Base-by-base conservation (phyloP, 2,888 invertebrate species). In the Tineola bisselliella region DNA sequence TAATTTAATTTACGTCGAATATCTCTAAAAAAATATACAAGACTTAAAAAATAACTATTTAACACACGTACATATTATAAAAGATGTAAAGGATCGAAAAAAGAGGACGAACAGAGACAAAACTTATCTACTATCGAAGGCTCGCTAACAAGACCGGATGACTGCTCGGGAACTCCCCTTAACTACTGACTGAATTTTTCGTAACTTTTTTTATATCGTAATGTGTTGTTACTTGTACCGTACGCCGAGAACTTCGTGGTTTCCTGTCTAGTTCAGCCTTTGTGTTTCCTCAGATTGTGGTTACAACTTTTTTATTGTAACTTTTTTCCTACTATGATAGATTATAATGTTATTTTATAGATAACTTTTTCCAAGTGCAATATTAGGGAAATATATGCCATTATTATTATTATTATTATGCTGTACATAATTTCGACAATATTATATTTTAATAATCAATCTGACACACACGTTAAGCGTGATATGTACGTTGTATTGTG, bases 101-200 rank as follows among this genome's bases (percentile, higher is more conserved):
- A 4, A 6, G 2, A 25, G 25, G 4, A 25, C 38, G 38, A 3
- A 38, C 38, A 17, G 15, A n/a, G 15, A 13, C 8, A 5, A 17
- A 48, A 48, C 3, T 13, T 48, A 48, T 48, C 15, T 48, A 38
- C 56, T 56, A 58, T 58, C 33, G 58, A 58, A 33, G 58, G 19
- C 56, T 48, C 56, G 30, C 56, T 58, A 58, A 58, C 58, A 58
- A 58, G 58, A 19, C 56, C 56, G 58, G 33, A 58, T 58, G 33
- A 33, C 58, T n/a, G 19, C 25, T 30, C 58, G 33, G 33, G 15
- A 54, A 54, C 19, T 17, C 25, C 25, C 25, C 25, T 54, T 54
- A 54, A 54, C 54, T 18, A 54, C 19, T 25, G 54, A 19, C 8
- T 25, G 25, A 54, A 54, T 25, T 54, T 48, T 54, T 17, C 54